phyloP scores from a whole-genome alignment of 2,888 invertebrate genomes.

The Antheraea assamensis region DNA sequence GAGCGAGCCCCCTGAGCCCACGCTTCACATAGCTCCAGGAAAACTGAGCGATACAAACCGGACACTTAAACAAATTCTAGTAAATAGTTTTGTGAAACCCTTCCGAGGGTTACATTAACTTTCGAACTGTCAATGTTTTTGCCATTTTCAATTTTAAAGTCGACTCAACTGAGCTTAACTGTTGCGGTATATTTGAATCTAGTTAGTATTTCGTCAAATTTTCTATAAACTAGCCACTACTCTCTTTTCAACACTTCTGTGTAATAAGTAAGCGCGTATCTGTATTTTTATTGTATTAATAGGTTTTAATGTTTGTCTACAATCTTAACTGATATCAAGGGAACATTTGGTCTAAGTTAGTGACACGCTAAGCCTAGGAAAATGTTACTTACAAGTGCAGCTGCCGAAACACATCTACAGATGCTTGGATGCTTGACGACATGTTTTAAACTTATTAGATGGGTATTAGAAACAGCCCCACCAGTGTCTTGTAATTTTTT shows the following conservation, averaged over 20 bases:
- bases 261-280: background rate
- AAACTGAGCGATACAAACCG: background rate
- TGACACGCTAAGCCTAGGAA: too few relatives aligned
- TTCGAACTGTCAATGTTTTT: background rate
- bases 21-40: constrained; percentile 1
- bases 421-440: too few relatives aligned
- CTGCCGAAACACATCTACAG: too few relatives aligned
- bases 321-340: too few relatives aligned
- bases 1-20: constrained; percentile 5
- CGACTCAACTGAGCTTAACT: background rate
- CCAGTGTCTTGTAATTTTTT: too few relatives aligned
- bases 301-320: too few relatives aligned
- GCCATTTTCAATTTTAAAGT: background rate
- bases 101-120: constrained; percentile 7
- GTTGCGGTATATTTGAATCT: background rate
- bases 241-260: background rate
- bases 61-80: constrained; percentile 8
- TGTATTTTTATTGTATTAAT: background rate
- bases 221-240: too few relatives aligned
- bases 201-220: background rate
- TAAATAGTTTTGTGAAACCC: background rate
- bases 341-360: too few relatives aligned
- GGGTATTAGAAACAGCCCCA: too few relatives aligned
- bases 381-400: too few relatives aligned
- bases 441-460: too few relatives aligned